Percentiles rank a stretch among this genome's conserved stretches.
phyloP scores from a whole-genome alignment of 2,113 vertebrate genomes.

The Corapipo altera region DNA sequence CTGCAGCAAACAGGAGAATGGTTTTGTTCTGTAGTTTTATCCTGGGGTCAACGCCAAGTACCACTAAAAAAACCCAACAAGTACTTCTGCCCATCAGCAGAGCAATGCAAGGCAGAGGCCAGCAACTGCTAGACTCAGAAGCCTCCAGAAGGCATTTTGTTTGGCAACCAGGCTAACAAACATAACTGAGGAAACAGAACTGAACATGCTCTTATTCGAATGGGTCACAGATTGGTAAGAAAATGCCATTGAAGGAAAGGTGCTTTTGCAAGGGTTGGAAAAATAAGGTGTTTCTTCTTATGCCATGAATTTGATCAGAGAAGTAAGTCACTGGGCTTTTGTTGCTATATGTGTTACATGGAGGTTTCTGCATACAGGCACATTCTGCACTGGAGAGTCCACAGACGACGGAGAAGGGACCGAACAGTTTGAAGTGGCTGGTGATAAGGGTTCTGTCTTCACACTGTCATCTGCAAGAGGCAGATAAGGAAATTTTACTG shows the following conservation, averaged over 20 bases:
- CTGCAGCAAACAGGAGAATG: neutral
- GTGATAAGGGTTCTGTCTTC: slow-evolving; percentile 84
- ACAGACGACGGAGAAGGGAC: slow-evolving; percentile 77
- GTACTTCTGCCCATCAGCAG: neutral
- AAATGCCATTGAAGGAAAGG: neutral
- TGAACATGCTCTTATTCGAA: neutral
- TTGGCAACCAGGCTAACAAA: neutral
- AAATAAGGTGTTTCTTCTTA: neutral
- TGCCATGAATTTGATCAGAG: neutral
- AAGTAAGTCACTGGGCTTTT: neutral
- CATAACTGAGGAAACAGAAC: neutral
- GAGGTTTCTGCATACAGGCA: slow-evolving; percentile 80
- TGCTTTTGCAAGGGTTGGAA: neutral
- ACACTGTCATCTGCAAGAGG: slow-evolving; percentile 77
- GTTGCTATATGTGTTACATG: neutral
- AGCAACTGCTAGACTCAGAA: neutral
- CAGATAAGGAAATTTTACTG: neutral
- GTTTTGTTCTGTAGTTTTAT: neutral
- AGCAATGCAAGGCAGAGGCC: neutral
- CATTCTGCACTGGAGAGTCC: slow-evolving; percentile 82
- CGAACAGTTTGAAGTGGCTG: slow-evolving; percentile 79
- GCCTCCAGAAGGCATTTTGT: neutral
- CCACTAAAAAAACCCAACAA: neutral
- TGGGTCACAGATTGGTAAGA: neutral
- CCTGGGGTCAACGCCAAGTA: neutral